Conservation (phyloP, 2,888 invertebrate species). For the Acanthococcus lagerstroemiae region DNA sequence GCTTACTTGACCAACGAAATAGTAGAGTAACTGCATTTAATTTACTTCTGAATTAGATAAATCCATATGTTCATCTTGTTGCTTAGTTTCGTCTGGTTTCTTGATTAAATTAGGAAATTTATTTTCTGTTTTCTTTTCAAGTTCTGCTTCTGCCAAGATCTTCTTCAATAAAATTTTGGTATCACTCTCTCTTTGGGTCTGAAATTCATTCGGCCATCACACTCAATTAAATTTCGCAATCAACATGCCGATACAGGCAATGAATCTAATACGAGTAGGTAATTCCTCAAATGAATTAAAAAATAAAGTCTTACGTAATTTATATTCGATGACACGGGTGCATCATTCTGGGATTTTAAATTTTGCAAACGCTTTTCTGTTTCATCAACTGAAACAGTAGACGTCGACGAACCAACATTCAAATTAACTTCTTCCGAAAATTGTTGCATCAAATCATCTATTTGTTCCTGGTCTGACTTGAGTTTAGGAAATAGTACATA, state of each 20-base stretch:
- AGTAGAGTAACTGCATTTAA: background rate
- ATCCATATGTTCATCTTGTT: background rate
- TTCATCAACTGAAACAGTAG: conserved; percentile 8
- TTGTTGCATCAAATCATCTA: conserved; percentile 11
- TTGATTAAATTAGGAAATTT: background rate
- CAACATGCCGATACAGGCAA: too few species aligned
- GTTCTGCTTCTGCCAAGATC: background rate
- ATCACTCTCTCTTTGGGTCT: background rate
- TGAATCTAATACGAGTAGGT: too few species aligned
- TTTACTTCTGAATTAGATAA: conserved; percentile 4
- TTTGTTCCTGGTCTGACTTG: conserved; percentile 1
- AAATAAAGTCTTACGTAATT: background rate
- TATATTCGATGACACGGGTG: background rate
- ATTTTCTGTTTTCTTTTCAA: background rate
- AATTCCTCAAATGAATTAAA: too few species aligned
- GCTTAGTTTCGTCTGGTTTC: background rate
- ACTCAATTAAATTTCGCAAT: too few species aligned
- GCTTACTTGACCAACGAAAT: too few species aligned
- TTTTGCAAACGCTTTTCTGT: conserved; percentile 12
- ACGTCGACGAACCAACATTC: background rate
- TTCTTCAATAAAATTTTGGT: background rate
- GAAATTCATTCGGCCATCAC: too few species aligned
- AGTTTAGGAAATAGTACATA: background rate
- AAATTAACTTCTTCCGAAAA: conserved; percentile 6
- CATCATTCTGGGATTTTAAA: background rate